Evolutionary conservation across 2,888 invertebrate genomes (phyloP).

Genomic region (Chironomus tentans): DNA sequence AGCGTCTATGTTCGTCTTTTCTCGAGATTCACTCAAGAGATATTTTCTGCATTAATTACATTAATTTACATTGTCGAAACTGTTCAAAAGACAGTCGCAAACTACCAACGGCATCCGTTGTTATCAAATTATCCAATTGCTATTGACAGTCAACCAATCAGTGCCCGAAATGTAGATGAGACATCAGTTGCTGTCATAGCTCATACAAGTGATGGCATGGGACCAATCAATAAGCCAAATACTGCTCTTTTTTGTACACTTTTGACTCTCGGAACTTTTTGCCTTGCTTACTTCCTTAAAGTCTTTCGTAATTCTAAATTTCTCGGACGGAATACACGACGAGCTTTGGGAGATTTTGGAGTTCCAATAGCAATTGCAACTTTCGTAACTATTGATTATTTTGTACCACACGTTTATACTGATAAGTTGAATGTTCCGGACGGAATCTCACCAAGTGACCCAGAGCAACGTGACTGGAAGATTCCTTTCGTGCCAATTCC

Average conservation of each 20-base stretch:
- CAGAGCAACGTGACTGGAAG: slow-evolving; percentile 63
- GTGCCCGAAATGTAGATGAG: not conserved
- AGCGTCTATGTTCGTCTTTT: slow-evolving; percentile 86
- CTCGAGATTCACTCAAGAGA: slow-evolving; percentile 92
- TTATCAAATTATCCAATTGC: slow-evolving; percentile 50
- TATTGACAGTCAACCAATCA: not conserved
- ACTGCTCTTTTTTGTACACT: slow-evolving; percentile 91
- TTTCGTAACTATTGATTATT: slow-evolving; percentile 73
- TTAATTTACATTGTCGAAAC: slow-evolving; percentile 90
- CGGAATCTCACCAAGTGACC: slow-evolving; percentile 69
- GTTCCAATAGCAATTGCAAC: slow-evolving; percentile 89
- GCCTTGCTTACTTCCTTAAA: slow-evolving; percentile 85
- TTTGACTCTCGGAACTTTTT: slow-evolving; percentile 83
- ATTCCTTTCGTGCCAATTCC: slow-evolving; percentile 66
- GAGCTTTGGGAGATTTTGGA: slow-evolving; percentile 73
- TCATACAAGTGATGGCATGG: slow-evolving; percentile 31
- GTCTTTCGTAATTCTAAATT: slow-evolving; percentile 93
- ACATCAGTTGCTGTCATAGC: not conserved
- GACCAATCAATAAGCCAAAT: slow-evolving; percentile 67
- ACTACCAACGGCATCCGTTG: slow-evolving; percentile 69
- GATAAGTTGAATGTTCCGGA: slow-evolving; percentile 83
- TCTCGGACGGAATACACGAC: slow-evolving; percentile 81
- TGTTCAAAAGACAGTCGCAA: slow-evolving; percentile 67
- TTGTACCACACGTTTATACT: slow-evolving; percentile 71
- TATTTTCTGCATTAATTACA: slow-evolving; percentile 95